Base-by-base conservation (phyloP, 2,888 invertebrate genomes). In the Meghimatium bilineatum region DNA sequence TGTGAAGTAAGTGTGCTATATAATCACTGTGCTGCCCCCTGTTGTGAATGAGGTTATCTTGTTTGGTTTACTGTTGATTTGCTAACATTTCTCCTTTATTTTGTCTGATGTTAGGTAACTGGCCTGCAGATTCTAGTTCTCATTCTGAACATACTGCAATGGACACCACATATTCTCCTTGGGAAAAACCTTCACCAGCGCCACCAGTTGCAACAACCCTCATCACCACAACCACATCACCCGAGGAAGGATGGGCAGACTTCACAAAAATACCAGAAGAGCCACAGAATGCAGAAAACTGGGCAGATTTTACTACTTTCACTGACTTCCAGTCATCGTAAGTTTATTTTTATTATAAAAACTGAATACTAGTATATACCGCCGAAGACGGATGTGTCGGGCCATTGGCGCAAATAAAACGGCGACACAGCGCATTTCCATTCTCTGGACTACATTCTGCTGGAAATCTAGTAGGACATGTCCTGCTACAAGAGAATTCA, bases 121-220 rank as follows among this genome's bases (percentile, higher is more conserved):
- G 89, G 84, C 90, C 92, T 14, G 91, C 89, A 79, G 90, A 90
- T 81, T 87, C 88, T 36, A 85, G 88, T 49, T 89, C 90, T 86
- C 92, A 92, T 32, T 88, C 88, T 10, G 92, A 91, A 38, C 91
- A 92, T 52, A 90, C 92, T 80, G 92, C 93, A 69, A 92, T 93
- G 91, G 93, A 93, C 87, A 92, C 93, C 20, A 91, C 88, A 26
- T 83, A 93, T 86, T 82, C 93, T 86, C 93, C 94, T 10, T 94
- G 94, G 94, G 92, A 91, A n/a, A 88, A 85, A 63, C 85, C 85
- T 67, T 81, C 87, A 20, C 83, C 74, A 44, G 83, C 87, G 14
- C 8, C 38, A n/a, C 67, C 88, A 23, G 56, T 87, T 17, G 88
- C 76, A 29, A 74, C 84, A 29, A 56, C 79, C 44, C 89, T 23